Conservation (phyloP, 2,888 invertebrate species). For the Tricholauxania praeusta region DNA sequence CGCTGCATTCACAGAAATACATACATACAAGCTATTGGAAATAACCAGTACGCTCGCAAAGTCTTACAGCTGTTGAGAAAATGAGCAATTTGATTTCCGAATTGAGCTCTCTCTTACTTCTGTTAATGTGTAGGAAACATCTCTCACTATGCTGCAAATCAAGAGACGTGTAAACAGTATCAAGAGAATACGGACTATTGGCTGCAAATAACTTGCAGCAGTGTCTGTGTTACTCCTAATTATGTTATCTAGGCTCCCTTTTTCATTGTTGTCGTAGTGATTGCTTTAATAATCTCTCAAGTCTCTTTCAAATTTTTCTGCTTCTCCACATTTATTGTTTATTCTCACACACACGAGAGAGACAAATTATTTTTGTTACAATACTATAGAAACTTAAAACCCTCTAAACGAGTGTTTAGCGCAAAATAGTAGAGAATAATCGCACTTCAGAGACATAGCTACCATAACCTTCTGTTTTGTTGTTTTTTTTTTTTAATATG, state of each 20-base stretch:
- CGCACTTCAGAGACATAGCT: slow-evolving; percentile 49
- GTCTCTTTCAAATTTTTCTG: neutral
- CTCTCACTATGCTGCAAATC: no score
- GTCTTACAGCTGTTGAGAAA: no score
- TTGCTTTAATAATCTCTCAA: neutral
- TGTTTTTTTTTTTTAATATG: slow-evolving; percentile 1
- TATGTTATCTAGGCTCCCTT: no score
- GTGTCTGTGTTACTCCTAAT: no score
- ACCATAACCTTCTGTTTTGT: slow-evolving; percentile 5
- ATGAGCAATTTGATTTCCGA: no score
- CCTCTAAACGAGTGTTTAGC: slow-evolving; percentile 60
- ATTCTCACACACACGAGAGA: neutral
- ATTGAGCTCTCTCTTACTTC: neutral
- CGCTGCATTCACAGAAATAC: neutral
- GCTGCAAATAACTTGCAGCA: no score
- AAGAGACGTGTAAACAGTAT: no score
- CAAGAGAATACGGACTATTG: no score
- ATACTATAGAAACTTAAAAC: slow-evolving; percentile 55
- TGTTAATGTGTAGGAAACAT: neutral
- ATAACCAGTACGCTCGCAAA: no score
- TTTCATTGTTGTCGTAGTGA: neutral
- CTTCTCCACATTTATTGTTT: neutral
- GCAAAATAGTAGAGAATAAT: slow-evolving; percentile 60
- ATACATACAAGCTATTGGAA: no score
- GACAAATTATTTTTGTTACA: neutral